Conservation (phyloP, 2,797 vertebrate species). For the Silurus aristotelis region DNA sequence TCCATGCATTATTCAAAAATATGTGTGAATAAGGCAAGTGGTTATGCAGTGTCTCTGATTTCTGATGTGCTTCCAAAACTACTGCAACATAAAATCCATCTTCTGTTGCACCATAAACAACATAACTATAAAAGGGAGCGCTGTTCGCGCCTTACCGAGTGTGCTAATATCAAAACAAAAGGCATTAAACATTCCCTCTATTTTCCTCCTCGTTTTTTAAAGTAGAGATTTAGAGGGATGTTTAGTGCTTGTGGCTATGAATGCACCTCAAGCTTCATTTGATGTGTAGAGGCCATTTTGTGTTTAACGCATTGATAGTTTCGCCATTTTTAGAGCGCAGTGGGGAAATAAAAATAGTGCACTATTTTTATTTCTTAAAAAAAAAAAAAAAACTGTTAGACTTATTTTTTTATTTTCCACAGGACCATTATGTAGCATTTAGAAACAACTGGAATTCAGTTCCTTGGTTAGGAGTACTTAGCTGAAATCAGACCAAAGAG, state of each 20-base stretch:
- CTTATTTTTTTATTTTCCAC: neutral
- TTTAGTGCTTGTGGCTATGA: conserved; percentile 30
- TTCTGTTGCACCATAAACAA: conserved; percentile 2
- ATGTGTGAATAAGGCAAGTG: neutral
- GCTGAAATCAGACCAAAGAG: conserved; percentile 11
- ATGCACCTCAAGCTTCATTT: conserved; percentile 25
- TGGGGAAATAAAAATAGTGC: conserved; percentile 23
- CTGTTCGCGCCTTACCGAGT: neutral
- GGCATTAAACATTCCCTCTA: neutral
- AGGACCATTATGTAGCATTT: conserved; percentile 2
- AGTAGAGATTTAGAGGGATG: conserved; percentile 14
- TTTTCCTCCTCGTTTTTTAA: conserved; percentile 15
- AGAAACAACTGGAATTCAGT: conserved; percentile 1
- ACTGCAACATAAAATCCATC: conserved; percentile 11
- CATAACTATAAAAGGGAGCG: neutral
- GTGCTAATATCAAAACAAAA: conserved; percentile 17
- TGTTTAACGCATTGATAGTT: conserved; percentile 32
- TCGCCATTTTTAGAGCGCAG: conserved; percentile 5
- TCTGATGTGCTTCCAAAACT: neutral
- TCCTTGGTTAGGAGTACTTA: neutral
- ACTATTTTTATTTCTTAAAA: neutral
- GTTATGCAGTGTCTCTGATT: neutral
- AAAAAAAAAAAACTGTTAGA: neutral
- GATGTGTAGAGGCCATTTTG: conserved; percentile 27
- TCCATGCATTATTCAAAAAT: neutral